A percentile compares a stretch with the other conserved stretches of the same genome.
These are phyloP conservation scores for Hylia prasina DNA, from an alignment of 2,113 vertebrate genomes.

Conservation along the genomic window DNA sequence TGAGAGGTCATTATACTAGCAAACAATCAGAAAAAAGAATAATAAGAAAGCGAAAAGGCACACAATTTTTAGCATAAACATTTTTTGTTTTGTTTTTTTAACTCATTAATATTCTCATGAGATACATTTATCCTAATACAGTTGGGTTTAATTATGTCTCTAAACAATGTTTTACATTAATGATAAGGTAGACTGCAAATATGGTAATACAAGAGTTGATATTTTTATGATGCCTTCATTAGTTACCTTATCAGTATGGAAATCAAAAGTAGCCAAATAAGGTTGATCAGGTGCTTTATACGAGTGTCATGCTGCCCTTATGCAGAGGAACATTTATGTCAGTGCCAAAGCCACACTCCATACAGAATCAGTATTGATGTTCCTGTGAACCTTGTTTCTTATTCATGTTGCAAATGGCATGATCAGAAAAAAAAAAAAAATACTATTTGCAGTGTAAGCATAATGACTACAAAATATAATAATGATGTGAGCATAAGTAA, in stretches of 20 bases:
- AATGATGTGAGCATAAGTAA: slow-evolving; percentile 33
- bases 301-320: slow-evolving; percentile 6
- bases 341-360: not conserved
- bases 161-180: not conserved
- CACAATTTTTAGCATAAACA: not conserved
- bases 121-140: not conserved
- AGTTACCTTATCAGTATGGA: not conserved
- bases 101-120: not conserved
- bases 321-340: slow-evolving; percentile 15
- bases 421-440: slow-evolving; percentile 39
- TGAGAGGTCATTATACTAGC: not conserved
- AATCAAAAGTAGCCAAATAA: slow-evolving; percentile 28
- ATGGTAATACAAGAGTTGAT: not conserved
- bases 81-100: not conserved
- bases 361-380: slow-evolving; percentile 30
- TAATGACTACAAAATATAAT: slow-evolving; percentile 41
- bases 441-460: slow-evolving; percentile 15
- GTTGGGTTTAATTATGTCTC: not conserved
- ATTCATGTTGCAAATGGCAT: not conserved
- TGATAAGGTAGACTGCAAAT: not conserved
- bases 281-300: slow-evolving; percentile 23
- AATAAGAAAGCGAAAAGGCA: not conserved
- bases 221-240: slow-evolving; percentile 13
- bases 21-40: not conserved
- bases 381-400: not conserved